Evolutionary conservation across 1,140 invertebrate species (phyloP).

Genomic region (Camponotus pennsylvanicus): DNA sequence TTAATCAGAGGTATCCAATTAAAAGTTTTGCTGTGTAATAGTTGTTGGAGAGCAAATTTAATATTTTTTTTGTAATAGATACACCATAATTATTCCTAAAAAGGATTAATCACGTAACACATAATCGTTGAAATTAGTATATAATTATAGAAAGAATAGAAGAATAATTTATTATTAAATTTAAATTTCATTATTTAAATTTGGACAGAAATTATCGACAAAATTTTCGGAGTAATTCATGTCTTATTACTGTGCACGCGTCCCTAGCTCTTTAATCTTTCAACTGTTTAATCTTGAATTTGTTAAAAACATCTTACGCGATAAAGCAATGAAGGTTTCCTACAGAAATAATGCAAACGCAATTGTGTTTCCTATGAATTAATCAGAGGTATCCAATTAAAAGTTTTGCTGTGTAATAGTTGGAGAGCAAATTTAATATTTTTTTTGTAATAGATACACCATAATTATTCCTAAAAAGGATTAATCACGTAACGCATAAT

Average conservation of each 20-base stretch:
- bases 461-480: background rate
- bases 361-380: too few relatives aligned
- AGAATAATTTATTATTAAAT: background rate
- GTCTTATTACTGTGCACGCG: background rate
- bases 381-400: too few relatives aligned
- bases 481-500: background rate
- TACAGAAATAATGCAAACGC: too few relatives aligned
- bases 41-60: background rate
- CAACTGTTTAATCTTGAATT: background rate
- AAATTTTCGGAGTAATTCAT: background rate
- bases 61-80: background rate
- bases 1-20: background rate
- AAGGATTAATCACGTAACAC: background rate
- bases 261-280: background rate
- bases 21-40: background rate
- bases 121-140: background rate
- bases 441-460: background rate
- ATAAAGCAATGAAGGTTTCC: constrained; percentile 16
- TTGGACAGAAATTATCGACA: background rate
- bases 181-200: background rate
- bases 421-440: background rate
- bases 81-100: background rate
- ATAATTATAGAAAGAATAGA: background rate
- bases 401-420: too few relatives aligned
- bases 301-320: background rate